Conservation (phyloP, 2,888 invertebrate genomes). For the Drosophila yooni region DNA sequence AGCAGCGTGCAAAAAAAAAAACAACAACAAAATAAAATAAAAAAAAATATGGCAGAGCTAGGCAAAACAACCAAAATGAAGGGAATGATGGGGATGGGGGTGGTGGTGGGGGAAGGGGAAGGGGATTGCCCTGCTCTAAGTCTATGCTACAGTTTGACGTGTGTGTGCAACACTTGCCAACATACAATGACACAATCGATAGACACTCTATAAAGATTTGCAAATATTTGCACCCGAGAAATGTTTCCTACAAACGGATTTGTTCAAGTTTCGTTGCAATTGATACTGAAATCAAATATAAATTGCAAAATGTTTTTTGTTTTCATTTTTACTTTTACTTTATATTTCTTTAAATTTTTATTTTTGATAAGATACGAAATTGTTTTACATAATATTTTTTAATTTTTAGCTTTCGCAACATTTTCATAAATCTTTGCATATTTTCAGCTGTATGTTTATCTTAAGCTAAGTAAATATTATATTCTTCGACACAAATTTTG, state of each 20-base stretch:
- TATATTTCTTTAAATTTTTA: neutral
- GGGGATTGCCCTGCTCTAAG: neutral
- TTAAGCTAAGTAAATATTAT: neutral
- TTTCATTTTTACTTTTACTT: neutral
- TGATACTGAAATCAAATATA: neutral
- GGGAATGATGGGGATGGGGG: neutral
- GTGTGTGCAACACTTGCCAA: conserved; percentile 25
- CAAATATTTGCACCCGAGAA: neutral
- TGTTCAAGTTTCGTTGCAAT: neutral
- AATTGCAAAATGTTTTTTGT: neutral
- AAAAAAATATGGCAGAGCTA: conserved; percentile 41
- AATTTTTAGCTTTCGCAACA: neutral
- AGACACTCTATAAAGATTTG: conserved; percentile 12
- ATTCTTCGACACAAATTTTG: neutral
- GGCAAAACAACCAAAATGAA: conserved; percentile 17
- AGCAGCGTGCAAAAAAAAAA: conserved; percentile 49
- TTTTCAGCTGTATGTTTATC: neutral
- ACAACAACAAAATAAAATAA: conserved; percentile 16
- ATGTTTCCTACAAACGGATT: neutral
- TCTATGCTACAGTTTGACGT: neutral
- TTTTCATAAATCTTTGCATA: neutral
- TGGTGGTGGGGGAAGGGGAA: neutral
- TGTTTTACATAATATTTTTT: neutral
- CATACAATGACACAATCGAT: conserved; percentile 14
- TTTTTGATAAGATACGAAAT: neutral